Conservation (phyloP, 2,797 vertebrate genomes). For the Xenentodon cancila region DNA sequence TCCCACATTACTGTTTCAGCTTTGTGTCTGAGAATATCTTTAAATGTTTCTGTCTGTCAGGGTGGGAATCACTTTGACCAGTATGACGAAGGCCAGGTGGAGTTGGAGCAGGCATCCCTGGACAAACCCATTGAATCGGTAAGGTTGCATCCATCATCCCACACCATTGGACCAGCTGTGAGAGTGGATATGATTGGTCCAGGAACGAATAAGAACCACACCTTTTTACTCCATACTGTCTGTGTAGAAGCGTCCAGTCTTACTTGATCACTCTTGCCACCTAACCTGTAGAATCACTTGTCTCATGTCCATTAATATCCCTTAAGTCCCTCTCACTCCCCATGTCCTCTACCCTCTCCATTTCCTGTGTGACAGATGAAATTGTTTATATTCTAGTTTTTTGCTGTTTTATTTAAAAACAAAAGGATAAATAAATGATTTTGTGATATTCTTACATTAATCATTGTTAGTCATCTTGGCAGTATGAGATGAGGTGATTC, state of each 20-base stretch:
- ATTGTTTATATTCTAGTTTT: slow-evolving; percentile 59
- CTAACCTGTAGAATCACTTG: slow-evolving; percentile 70
- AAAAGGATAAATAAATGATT: slow-evolving; percentile 42
- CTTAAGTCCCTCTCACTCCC: slow-evolving; percentile 57
- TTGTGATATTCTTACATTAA: slow-evolving; percentile 63
- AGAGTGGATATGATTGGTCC: slow-evolving; percentile 85
- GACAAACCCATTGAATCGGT: slow-evolving; percentile 99
- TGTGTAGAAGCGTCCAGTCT: slow-evolving; percentile 71
- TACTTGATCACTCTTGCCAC: slow-evolving; percentile 61
- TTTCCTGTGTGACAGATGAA: slow-evolving; percentile 70
- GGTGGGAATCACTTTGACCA: slow-evolving; percentile 99
- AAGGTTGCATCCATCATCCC: slow-evolving; percentile 82
- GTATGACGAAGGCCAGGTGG: slow-evolving; percentile 98
- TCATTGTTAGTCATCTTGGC: slow-evolving; percentile 67
- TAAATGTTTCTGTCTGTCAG: slow-evolving; percentile 69
- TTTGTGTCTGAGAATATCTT: slow-evolving; percentile 1
- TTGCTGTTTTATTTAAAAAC: slow-evolving; percentile 53
- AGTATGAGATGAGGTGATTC: slow-evolving; percentile 54
- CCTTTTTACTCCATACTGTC: slow-evolving; percentile 59
- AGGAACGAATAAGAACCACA: slow-evolving; percentile 76
- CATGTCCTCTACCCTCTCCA: slow-evolving; percentile 67
- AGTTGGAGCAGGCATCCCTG: slow-evolving; percentile 97
- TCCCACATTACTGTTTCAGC: too few species aligned
- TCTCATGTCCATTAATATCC: slow-evolving; percentile 71
- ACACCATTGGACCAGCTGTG: slow-evolving; percentile 76